Base-by-base conservation (phyloP, 2,113 vertebrate species). In the Zosterops hypoxanthus region DNA sequence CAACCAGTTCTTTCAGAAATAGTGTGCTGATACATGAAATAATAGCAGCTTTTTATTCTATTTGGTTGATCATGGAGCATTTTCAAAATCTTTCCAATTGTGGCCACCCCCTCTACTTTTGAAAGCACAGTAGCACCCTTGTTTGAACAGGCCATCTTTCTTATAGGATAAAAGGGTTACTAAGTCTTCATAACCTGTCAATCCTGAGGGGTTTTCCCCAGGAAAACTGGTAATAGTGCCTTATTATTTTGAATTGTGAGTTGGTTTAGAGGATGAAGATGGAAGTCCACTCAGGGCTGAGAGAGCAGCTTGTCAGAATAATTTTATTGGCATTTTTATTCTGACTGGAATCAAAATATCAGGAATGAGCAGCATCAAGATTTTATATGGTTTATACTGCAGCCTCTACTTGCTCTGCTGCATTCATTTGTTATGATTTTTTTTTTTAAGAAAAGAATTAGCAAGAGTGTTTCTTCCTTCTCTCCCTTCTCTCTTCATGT, bases 231-330 rank as follows among this genome's bases (percentile, higher is more conserved):
- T 77, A 91, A 90, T 57, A 93, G 85, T 82, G 47, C n/a, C 86
- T 92, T 90, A 91, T 97, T 97, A 97, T 97, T 97, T 97, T 97
- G 97, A 97, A 97, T 95, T 95, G 80, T 66, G 81, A 94, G 61
- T 86, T 95, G 66, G 86, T 90, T 96, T 90, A 81, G 82, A 81
- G 85, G 70, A 83, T 89, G 91, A 90, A 96, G 93, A 86, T 94
- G 83, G 94, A 96, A 96, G 96, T 94, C 95, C 89, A 97, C 60
- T 88, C 76, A 87, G 63, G 94, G 88, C 92, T 90, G 87, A 95
- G 94, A 94, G 84, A 80, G 70, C 63, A 79, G 76, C 64, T 94
- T 86, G 80, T 94, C 95, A 92, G 86, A 96, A 93, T 92, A 93
- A 96, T 82, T 75, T 85, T 92, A 92, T 87, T 8, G 94, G 52